Evolutionary conservation across 2,797 vertebrate species (phyloP).

Genomic region (Danionella dracula): DNA sequence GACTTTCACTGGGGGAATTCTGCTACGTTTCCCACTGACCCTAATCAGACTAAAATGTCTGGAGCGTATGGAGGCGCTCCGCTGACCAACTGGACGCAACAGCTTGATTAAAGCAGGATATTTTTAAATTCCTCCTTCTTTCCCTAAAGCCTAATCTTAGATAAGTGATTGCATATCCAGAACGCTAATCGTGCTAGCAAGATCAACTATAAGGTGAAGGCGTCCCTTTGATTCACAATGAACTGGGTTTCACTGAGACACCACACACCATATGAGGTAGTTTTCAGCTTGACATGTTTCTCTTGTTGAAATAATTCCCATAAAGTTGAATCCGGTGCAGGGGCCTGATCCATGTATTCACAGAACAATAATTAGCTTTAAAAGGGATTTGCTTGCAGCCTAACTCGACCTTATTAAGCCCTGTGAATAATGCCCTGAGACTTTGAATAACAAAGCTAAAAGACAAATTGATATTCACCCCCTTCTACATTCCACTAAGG

Average conservation of each 20-base stretch:
- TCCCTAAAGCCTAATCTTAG: conserved; percentile 54
- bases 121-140: conserved; percentile 45
- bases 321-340: not conserved
- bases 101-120: conserved; percentile 56
- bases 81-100: conserved; percentile 34
- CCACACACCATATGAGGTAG: not conserved
- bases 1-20: conserved; percentile 55
- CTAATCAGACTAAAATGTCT: conserved; percentile 40
- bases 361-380: conserved; percentile 59
- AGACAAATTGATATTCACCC: conserved; percentile 27
- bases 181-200: conserved; percentile 42
- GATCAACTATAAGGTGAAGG: conserved; percentile 43
- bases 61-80: conserved; percentile 41
- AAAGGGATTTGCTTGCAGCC: conserved; percentile 58
- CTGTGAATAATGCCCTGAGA: conserved; percentile 45
- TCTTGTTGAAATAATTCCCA: conserved; percentile 19
- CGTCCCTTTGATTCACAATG: not conserved
- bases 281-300: not conserved
- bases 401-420: conserved; percentile 57
- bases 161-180: conserved; percentile 51
- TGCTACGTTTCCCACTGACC: conserved; percentile 44
- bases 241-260: conserved; percentile 3
- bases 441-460: conserved; percentile 41
- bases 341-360: conserved; percentile 47
- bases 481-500: conserved; percentile 48